Evolutionary conservation across 2,113 vertebrate genomes (phyloP), one percentile per base, ranked within the genome.

Genomic region (Excalfactoria chinensis): DNA sequence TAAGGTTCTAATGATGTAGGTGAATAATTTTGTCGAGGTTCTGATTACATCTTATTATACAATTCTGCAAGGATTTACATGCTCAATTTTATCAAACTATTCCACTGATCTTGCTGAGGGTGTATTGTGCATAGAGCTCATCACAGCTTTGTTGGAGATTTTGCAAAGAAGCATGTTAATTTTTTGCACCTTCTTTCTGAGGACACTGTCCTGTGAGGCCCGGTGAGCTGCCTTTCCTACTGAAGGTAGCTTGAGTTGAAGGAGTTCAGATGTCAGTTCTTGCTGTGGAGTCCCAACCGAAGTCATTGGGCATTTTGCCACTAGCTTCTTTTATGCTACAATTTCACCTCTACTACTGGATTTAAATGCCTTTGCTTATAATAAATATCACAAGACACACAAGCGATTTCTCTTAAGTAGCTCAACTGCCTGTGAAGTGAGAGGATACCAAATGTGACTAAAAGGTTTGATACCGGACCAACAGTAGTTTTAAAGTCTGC

Each of bases 21-120:
- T 59, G 71, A 70, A 75, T 84, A 63, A 66, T 35, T 60, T 80
- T 30, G 60, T 59, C 41, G 64, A 51, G 37, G 55, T 5, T 7
- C 44, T 55, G 32, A 64, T 86, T 86, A 48, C 69, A 8, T 70
- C 83, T 76, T 82, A 75, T 73, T 89, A 83, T n/a, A 63, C 70
- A 71, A 72, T 89, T 73, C 66, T 85, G 56, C 56, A 53, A 83
- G 91, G 79, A 62, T 85, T 93, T 91, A 11, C 60, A 43, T 83
- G 23, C 68, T 74, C 86, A 63, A 64, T 88, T 92, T 87, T 91
- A 41, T 23, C 44, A 37, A 77, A 12, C 7, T 13, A 4, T 70
- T 74, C 30, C 51, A 22, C 43, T 84, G 32, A 56, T 23, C 64
- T 86, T 77, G 14, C 48, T 71, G 35, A 26, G 60, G 44, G 56